Evolutionary conservation across 2,888 invertebrate genomes (phyloP).

Genomic region (Cosmia pyralina): DNA sequence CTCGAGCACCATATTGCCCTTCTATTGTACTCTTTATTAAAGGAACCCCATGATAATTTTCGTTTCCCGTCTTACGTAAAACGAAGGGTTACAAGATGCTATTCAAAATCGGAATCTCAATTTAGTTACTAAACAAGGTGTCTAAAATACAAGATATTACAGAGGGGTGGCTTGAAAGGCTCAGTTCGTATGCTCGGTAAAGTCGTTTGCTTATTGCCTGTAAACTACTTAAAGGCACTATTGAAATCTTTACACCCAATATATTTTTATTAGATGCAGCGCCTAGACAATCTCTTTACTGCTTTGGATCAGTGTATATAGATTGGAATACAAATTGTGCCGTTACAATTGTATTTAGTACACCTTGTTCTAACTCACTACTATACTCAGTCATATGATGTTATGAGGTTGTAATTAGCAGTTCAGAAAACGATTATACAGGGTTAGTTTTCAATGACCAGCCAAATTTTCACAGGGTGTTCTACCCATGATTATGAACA

Average conservation of each 20-base stretch:
- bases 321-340: constrained; percentile 28
- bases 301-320: not conserved
- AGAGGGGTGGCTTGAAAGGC: constrained; percentile 39
- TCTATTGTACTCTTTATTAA: constrained; percentile 75
- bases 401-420: not conserved
- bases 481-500: too few species aligned
- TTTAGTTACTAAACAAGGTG: constrained; percentile 65
- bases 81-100: constrained; percentile 68
- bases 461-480: too few species aligned
- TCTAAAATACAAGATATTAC: constrained; percentile 58
- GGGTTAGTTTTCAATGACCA: too few species aligned
- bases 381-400: not conserved
- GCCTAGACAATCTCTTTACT: constrained; percentile 21
- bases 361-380: constrained; percentile 8
- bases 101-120: constrained; percentile 62
- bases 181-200: constrained; percentile 21
- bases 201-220: constrained; percentile 40
- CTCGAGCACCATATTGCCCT: constrained; percentile 72
- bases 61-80: constrained; percentile 67
- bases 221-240: constrained; percentile 46
- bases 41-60: constrained; percentile 71
- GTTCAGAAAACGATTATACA: not conserved
- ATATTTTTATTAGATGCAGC: constrained; percentile 50
- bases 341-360: constrained; percentile 11
- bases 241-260: constrained; percentile 53